Evolutionary conservation across 2,888 invertebrate genomes (phyloP).

Genomic region (Eupithecia tripunctaria): DNA sequence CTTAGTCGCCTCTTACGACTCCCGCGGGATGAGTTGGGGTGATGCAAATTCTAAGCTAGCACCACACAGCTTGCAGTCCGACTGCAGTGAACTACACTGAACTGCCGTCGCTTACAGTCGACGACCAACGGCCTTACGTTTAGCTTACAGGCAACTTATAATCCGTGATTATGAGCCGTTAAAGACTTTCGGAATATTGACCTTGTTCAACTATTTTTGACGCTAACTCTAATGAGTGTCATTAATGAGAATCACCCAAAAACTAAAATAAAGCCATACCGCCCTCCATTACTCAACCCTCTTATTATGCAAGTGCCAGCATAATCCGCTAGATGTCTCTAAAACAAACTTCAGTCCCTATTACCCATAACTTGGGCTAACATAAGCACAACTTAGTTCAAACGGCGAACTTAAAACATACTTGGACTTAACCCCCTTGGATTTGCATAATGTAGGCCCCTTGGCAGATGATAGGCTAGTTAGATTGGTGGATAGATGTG

Average conservation of each 20-base stretch:
- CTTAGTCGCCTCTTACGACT: no score
- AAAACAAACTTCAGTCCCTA: constrained; percentile 36
- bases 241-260: constrained; percentile 3
- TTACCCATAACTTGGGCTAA: constrained; percentile 39
- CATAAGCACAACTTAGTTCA: constrained; percentile 40
- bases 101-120: no score
- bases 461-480: constrained; percentile 24
- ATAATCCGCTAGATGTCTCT: constrained; percentile 43
- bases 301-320: constrained; percentile 29
- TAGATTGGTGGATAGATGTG: constrained; percentile 14
- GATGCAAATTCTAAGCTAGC: no score
- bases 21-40: no score
- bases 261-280: constrained; percentile 22
- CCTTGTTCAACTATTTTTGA: background rate
- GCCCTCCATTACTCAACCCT: constrained; percentile 20
- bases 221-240: no score
- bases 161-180: no score
- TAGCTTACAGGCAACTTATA: no score
- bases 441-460: constrained; percentile 40
- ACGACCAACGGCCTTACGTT: no score
- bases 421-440: constrained; percentile 37
- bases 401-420: constrained; percentile 42
- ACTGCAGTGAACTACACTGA: no score
- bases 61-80: no score
- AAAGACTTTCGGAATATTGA: background rate